Conservation (phyloP, 1,140 invertebrate genomes). For the Leptonema lineaticorne region DNA sequence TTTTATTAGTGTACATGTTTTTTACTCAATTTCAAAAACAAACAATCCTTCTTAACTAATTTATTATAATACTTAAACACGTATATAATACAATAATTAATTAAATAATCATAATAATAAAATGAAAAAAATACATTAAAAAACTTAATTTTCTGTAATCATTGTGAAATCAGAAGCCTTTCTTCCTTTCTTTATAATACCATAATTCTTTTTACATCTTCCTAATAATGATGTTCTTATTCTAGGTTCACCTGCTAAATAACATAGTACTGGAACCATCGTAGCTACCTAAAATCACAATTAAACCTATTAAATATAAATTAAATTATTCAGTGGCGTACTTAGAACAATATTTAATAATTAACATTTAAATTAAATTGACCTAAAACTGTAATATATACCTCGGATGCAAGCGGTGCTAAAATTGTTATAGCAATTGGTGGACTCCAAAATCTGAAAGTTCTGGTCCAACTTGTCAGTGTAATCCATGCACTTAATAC, state of each 20-base stretch:
- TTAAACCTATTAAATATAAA: too few species aligned
- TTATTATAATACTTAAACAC: too few species aligned
- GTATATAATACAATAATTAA: too few species aligned
- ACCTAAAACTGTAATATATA: slow-evolving; percentile 38
- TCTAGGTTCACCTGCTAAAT: slow-evolving; percentile 50
- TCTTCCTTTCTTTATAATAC: slow-evolving; percentile 41
- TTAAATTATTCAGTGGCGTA: background rate
- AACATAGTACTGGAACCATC: slow-evolving; percentile 54
- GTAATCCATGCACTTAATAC: slow-evolving; percentile 50
- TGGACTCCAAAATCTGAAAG: slow-evolving; percentile 44
- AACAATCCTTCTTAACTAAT: too few species aligned
- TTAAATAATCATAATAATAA: too few species aligned
- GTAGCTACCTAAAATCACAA: slow-evolving; percentile 49
- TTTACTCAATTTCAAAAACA: too few species aligned
- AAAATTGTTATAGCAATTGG: slow-evolving; percentile 51
- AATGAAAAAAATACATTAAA: too few species aligned
- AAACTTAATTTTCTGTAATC: background rate
- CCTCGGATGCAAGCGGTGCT: slow-evolving; percentile 53
- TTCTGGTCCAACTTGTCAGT: slow-evolving; percentile 39
- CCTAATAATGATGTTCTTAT: slow-evolving; percentile 52
- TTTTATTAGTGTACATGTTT: slow-evolving; percentile 16
- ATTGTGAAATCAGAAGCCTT: slow-evolving; percentile 20
- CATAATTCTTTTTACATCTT: slow-evolving; percentile 52
- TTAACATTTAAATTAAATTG: slow-evolving; percentile 14
- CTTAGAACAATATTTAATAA: slow-evolving; percentile 15